A percentile compares a stretch with the other conserved stretches of the same genome.
Conservation (phyloP, 2,888 invertebrate genomes). For the Cephus runcator region DNA sequence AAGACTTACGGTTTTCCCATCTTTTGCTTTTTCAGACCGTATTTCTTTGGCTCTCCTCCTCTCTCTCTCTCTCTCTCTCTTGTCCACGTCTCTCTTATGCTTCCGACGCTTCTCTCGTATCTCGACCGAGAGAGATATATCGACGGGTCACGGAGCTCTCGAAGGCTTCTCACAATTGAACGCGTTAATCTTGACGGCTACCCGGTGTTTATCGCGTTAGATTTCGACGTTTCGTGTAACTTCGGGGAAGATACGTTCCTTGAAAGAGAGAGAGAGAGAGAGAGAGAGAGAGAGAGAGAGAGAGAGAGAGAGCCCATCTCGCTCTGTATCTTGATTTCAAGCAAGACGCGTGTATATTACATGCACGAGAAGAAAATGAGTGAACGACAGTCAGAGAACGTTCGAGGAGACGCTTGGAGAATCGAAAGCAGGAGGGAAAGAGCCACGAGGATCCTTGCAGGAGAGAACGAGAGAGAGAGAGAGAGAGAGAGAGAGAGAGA, state of each 20-base stretch:
- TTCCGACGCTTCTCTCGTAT: not conserved
- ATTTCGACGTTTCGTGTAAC: too few species aligned
- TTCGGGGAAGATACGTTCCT: too few species aligned
- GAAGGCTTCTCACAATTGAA: not conserved
- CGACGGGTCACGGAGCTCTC: not conserved
- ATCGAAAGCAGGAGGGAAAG: not conserved
- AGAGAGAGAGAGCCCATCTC: not conserved
- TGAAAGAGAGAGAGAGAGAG: not conserved
- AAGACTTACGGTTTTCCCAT: not conserved
- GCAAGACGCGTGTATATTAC: not conserved
- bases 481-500: not conserved
- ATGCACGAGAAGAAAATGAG: slow-evolving; percentile 12
- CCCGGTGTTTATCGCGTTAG: too few species aligned
- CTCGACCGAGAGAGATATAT: not conserved
- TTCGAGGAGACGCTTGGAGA: not conserved
- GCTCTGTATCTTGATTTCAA: not conserved
- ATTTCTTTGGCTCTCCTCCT: slow-evolving; percentile 9
- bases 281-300: not conserved
- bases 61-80: not conserved
- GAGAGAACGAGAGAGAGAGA: not conserved
- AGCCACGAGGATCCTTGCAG: not conserved
- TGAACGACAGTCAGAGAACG: not conserved
- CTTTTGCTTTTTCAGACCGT: slow-evolving; percentile 6
- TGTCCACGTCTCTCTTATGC: not conserved
- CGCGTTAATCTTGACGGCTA: not conserved